phyloP scores from a whole-genome alignment of 2,113 vertebrate species.

The Grammomys surdaster region DNA sequence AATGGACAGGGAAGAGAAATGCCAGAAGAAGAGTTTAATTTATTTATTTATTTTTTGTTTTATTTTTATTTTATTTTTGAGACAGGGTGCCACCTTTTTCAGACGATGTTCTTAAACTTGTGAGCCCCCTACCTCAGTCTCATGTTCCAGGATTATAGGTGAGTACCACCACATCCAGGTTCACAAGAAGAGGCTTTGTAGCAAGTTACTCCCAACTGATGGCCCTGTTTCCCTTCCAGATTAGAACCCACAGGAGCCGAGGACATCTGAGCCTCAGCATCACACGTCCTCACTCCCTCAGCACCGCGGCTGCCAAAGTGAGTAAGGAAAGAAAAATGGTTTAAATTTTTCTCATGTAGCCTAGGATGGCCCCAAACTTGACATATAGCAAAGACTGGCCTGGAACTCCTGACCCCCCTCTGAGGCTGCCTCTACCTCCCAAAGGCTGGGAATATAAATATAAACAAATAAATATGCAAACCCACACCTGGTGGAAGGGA shows the following conservation, averaged over 20 bases:
- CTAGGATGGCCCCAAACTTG: background rate
- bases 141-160: background rate
- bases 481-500: background rate
- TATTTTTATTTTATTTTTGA: background rate
- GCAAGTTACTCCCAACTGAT: background rate
- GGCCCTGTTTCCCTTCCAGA: background rate
- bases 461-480: background rate
- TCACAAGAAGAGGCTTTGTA: background rate
- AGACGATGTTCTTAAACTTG: background rate
- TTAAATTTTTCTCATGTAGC: background rate
- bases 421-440: background rate
- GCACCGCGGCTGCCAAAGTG: background rate
- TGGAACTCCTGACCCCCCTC: background rate
- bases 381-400: background rate
- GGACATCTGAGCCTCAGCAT: background rate
- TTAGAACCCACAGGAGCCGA: background rate
- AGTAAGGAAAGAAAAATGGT: slow-evolving; percentile 9
- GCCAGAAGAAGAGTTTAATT: background rate
- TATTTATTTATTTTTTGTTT: background rate
- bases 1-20: slow-evolving; percentile 39
- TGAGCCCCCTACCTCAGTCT: background rate
- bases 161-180: background rate
- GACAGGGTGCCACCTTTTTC: background rate
- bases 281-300: background rate
- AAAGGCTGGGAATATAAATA: background rate